Percentiles rank a stretch among this genome's conserved stretches.
Evolutionary conservation across 2,113 vertebrate genomes (phyloP).

Genomic region (Garra rufa): DNA sequence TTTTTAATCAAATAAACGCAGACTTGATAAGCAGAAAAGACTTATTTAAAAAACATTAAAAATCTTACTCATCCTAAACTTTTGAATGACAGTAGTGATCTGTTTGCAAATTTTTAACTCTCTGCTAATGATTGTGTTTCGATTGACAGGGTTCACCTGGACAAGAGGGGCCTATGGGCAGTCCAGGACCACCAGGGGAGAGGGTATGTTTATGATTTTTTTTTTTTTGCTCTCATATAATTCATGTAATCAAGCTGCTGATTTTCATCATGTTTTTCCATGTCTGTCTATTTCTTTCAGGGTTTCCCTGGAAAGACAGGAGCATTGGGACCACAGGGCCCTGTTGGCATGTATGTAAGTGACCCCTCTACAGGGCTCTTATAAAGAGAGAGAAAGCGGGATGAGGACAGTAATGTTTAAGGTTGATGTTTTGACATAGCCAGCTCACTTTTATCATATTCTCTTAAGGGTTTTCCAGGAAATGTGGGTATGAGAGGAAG

Average conservation of each 20-base stretch:
- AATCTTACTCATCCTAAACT: too few relatives aligned
- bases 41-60: too few relatives aligned
- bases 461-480: slow-evolving; percentile 81
- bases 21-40: too few relatives aligned
- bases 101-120: not conserved
- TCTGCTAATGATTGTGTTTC: slow-evolving; percentile 2
- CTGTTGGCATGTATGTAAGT: slow-evolving; percentile 89
- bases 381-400: not conserved
- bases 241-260: not conserved
- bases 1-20: too few relatives aligned
- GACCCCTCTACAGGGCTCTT: slow-evolving; percentile 59
- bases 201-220: slow-evolving; percentile 69
- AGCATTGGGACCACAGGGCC: slow-evolving; percentile 82
- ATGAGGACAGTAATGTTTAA: not conserved
- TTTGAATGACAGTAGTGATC: too few relatives aligned
- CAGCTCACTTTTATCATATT: slow-evolving; percentile 8
- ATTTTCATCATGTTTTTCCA: not conserved
- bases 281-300: slow-evolving; percentile 67
- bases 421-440: not conserved
- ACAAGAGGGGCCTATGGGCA: slow-evolving; percentile 73
- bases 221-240: not conserved
- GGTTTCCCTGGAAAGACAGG: slow-evolving; percentile 85
- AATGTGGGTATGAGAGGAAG: slow-evolving; percentile 77
- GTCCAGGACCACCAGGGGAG: slow-evolving; percentile 72
- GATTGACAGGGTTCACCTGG: slow-evolving; percentile 77